Evolutionary conservation across 2,888 invertebrate species (phyloP), one percentile per base, ranked within the genome.

Genomic region (Epistrophella euchroma): DNA sequence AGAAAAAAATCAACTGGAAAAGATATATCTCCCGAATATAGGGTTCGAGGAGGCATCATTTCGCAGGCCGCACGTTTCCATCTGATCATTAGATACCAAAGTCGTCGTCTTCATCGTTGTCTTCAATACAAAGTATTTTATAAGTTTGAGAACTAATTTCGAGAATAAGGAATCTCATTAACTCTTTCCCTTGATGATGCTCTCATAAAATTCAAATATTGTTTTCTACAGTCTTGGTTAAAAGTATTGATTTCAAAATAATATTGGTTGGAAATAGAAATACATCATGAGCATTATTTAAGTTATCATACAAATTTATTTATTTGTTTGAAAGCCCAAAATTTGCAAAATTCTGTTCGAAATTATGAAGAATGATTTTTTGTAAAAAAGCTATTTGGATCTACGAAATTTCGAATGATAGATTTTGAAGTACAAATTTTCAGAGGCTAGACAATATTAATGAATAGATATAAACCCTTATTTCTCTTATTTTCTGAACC

Each of bases 121-220:
- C 1, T 13, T 22, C 47, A 25, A 25, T 19, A 37, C 22, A 62
- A 25, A 40, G n/a, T 43, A 13, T 22, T 56, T 68, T 64, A 22
- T 35, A 22, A 47, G 40, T 68, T 68, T 37, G n/a, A 62, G 40
- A 74, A 40, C 71, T 66, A 70, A 72, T 73, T 60, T 58, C 25
- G 7, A 70, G 68, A 71, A 45, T 47, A 66, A 58, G 79, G 85
- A 80, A 85, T 81, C 77, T 86, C 82, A 86, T 86, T 86, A 86
- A 86, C 86, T 82, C 86, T 74, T 78, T 74, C 58, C 37, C 19
- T 35, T 32, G 25, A 40, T 62, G 19, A 6, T 74, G 40, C 64
- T 55, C 52, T n/a, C 74, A 66, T 55, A 71, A 71, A 68, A 56
- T 37, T 50, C 56, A 43, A 71, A 72, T 58, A 72, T 43, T 56